phyloP scores from a whole-genome alignment of 2,888 invertebrate genomes.

The Dynastes tityus region DNA sequence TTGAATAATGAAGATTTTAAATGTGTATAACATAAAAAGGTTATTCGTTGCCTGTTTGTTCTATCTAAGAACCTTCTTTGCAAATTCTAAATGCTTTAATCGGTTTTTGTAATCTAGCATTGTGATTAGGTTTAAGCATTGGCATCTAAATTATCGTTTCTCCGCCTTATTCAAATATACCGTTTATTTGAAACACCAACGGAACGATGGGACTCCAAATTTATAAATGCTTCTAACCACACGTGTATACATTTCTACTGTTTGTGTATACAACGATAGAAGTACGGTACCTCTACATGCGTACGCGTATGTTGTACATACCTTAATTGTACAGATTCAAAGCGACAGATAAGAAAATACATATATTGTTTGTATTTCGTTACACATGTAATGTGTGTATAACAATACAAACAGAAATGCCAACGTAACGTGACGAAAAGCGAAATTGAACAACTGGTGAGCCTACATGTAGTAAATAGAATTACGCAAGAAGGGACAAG shows the following conservation, averaged over 20 bases:
- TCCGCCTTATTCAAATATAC: neutral
- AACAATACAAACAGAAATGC: slow-evolving; percentile 12
- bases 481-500: slow-evolving; percentile 25
- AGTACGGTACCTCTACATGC: neutral
- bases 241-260: neutral
- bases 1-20: no score
- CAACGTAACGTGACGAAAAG: slow-evolving; percentile 18
- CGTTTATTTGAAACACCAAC: slow-evolving; percentile 9
- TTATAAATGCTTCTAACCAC: slow-evolving; percentile 11
- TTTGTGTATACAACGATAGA: neutral
- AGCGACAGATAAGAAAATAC: slow-evolving; percentile 17
- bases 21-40: no score
- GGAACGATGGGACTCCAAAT: neutral
- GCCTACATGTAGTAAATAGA: slow-evolving; percentile 2
- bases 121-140: no score
- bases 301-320: neutral
- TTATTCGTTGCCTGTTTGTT: no score
- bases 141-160: neutral
- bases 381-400: neutral
- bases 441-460: slow-evolving; percentile 1
- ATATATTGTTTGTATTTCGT: neutral
- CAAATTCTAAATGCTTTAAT: no score
- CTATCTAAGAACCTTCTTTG: no score
- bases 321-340: slow-evolving; percentile 1
- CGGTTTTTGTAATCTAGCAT: no score